Base-by-base conservation (phyloP, 2,797 vertebrate species). In the Pangasius mekongensis region DNA sequence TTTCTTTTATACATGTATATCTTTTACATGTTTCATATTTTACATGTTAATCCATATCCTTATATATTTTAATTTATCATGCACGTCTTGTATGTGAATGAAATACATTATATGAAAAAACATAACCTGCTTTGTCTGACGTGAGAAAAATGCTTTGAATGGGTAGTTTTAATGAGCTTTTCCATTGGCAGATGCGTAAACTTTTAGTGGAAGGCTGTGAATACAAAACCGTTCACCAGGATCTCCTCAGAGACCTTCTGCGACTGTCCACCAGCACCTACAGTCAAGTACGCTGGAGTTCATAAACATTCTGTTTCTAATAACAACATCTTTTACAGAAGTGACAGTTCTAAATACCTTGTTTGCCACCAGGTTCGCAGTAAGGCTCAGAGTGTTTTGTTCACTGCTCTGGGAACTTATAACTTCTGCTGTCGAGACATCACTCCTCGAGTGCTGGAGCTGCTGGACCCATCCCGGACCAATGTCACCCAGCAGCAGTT, bases 351-450 rank as follows among this genome's bases (percentile, higher is more conserved):
- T 36, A 69, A 67, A 49, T 49, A 7, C 43, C 14, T 60, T 60
- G 18, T 52, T 67, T 86, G 67, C 84, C 77, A 54, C 18, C 93
- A 99, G 98, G 98, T 99, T 71, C 97, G 98, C 89, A 98, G 97
- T 93, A 97, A 97, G 93, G 98, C 98, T 87, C 98, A 99, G 93
- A 97, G 95, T 89, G 97, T 97, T 39, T 96, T 99, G 92, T 98
- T 97, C 92, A 94, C 95, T 14, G 97, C 98, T 33, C 93, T 99
- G 93, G 97, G 97, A 90, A 97, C 97, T 0, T 99, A 97, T 91
- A 98, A 97, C 92, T 99, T 99, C 94, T 98, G 98, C 90, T 98
- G 98, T 94, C 96, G 98, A 93, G 98, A 99, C 94, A 94, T 99
- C 82, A 97, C 98, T 92, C 98, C 98, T 56, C 93, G 96, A 84